Base-by-base conservation (phyloP, 92 coral and sea anemone genomes). In the Zoanthus sansibaricus region DNA sequence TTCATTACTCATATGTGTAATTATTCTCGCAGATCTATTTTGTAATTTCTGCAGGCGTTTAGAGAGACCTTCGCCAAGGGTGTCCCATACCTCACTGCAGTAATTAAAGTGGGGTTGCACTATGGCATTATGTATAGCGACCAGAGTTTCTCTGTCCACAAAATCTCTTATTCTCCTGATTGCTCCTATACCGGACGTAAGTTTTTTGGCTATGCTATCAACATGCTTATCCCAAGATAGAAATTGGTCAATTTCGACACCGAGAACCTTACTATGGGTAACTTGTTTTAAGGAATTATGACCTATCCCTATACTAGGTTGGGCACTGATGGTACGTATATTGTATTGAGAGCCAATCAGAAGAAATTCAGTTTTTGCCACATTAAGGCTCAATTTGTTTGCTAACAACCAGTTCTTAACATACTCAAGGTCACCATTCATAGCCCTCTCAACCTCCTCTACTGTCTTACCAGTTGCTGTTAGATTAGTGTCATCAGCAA, bases 21-120 rank as follows among this genome's bases (percentile, higher is more conserved):
- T 37, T 37, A 37, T 37, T 37, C 42, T 37, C 42, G 42, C 86
- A 20, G 94, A 86, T 83, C 89, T 83, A 78, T 89, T 89, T 51
- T 84, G 92, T 67, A 83, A 70, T 77, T 83, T 83, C 85, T 88
- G 89, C 25, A 91, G 91, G 10, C 93, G 74, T 54, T 72, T 86
- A 17, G 86, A 77, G 79, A 76, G 89, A 17, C 84, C 87, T 51
- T 66, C 62, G 56, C 89, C 90, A 48, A 87, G 70, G 74, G 91
- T 80, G 67, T 91, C 88, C 88, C 91, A 91, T 66, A 87, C 91
- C 72, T 91, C 93, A 87, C 91, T 91, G 78, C 91, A 91, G 80
- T 87, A 82, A 45, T 91, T 82, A 70, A 82, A 89, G 70, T 89
- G 89, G 42, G 87, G 92, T 42, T 72, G 86, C 37, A 89, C 72